Percentiles rank a stretch among this genome's conserved stretches.
Conservation (phyloP, 2,888 invertebrate species). For the Aphelenchoides bicaudatus region DNA sequence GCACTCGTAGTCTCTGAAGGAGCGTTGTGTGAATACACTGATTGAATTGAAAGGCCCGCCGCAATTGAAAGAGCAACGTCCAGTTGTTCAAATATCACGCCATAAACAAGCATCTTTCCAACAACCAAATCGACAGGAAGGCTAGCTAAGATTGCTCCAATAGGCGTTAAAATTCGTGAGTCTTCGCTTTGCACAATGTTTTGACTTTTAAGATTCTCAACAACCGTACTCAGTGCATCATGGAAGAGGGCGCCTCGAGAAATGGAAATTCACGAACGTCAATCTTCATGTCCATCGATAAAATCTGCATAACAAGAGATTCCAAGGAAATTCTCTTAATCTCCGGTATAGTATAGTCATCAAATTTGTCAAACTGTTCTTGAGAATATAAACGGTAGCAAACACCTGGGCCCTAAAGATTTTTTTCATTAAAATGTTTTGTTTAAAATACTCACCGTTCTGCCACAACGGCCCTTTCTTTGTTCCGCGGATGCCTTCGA, state of each 20-base stretch:
- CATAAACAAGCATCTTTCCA: conserved; percentile 70
- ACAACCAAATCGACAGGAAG: conserved; percentile 89
- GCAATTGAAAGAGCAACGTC: conserved; percentile 77
- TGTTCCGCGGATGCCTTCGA: conserved; percentile 97
- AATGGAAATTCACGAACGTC: conserved; percentile 74
- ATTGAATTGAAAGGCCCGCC: conserved; percentile 86
- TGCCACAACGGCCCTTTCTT: conserved; percentile 71
- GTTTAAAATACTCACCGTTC: conserved; percentile 27
- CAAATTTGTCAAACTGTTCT: conserved; percentile 60
- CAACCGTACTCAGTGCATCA: conserved; percentile 79
- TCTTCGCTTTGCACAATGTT: conserved; percentile 60
- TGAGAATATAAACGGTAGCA: conserved; percentile 74
- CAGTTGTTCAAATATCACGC: conserved; percentile 45
- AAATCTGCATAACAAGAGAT: conserved; percentile 83
- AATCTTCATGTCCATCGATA: conserved; percentile 81
- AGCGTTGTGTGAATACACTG: conserved; percentile 83
- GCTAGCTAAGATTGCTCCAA: conserved; percentile 77
- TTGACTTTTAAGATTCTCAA: conserved; percentile 80
- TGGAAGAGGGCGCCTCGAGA: conserved; percentile 82
- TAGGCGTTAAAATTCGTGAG: conserved; percentile 39
- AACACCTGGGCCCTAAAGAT: conserved; percentile 76
- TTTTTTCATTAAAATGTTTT: conserved; percentile 4
- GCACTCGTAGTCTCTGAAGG: conserved; percentile 72
- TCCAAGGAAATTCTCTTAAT: conserved; percentile 88
- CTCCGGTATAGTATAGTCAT: conserved; percentile 52